Conservation (phyloP, 2,888 invertebrate species). For the Cheiracanthium punctorium region DNA sequence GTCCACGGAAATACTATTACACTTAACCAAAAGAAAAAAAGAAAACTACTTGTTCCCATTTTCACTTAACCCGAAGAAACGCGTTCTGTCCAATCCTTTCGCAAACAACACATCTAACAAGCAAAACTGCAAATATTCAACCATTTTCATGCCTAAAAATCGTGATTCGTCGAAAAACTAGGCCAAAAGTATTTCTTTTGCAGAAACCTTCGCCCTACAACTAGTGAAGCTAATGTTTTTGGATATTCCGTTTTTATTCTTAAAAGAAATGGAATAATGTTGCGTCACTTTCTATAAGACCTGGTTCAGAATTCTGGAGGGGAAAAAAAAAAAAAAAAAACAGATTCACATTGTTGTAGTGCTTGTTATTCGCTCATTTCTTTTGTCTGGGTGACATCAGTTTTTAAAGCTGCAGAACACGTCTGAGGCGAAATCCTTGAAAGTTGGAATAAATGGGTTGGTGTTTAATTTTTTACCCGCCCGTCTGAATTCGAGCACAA, state of each 20-base stretch:
- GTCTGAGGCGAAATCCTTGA: neutral
- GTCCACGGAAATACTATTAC: too few relatives aligned
- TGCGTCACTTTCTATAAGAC: neutral
- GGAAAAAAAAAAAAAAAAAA: too few relatives aligned
- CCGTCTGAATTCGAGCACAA: too few relatives aligned
- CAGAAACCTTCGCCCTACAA: slow-evolving; percentile 5
- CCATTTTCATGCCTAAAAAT: neutral
- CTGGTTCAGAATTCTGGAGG: neutral
- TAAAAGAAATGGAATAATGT: neutral
- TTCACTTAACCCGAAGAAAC: neutral
- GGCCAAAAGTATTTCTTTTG: neutral
- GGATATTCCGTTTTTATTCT: neutral
- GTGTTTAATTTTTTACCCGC: too few relatives aligned
- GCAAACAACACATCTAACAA: neutral
- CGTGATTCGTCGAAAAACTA: neutral
- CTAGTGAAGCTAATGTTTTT: neutral
- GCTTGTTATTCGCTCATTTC: neutral
- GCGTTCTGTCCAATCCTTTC: neutral
- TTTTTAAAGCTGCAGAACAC: neutral
- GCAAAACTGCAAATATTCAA: neutral
- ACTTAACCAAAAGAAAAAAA: too few relatives aligned
- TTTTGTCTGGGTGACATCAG: neutral
- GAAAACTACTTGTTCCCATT: neutral
- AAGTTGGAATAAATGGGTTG: too few relatives aligned
- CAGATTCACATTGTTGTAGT: neutral